phyloP scores from a whole-genome alignment of 2,113 vertebrate species.

The Gulo gulo region DNA sequence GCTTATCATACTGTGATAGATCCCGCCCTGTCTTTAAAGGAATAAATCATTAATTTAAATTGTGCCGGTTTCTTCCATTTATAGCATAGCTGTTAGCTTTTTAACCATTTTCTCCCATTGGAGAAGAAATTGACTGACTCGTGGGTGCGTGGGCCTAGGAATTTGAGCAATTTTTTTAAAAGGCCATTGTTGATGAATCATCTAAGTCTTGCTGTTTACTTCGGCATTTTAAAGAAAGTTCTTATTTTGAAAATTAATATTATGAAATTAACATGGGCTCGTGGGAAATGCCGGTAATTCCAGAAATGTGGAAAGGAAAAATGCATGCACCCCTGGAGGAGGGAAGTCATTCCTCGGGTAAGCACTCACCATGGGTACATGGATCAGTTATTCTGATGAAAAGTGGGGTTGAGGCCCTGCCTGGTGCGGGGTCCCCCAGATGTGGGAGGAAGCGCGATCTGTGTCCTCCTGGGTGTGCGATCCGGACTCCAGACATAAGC shows the following conservation, averaged over 20 bases:
- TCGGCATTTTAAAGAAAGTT: background rate
- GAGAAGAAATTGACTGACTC: conserved; percentile 46
- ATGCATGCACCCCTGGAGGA: accelerated
- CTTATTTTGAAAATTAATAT: background rate
- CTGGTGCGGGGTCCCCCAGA: background rate
- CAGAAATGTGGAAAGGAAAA: background rate
- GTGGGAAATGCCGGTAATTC: background rate
- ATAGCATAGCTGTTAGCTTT: conserved; percentile 46
- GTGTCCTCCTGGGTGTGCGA: background rate
- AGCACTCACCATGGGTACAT: accelerated
- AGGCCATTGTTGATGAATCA: background rate
- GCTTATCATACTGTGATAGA: conserved; percentile 79
- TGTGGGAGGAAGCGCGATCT: accelerated
- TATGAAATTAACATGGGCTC: background rate
- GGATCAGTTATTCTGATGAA: accelerated
- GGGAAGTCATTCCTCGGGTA: background rate
- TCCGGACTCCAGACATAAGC: background rate
- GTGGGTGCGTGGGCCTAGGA: background rate
- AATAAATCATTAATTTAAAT: conserved; percentile 84
- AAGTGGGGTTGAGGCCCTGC: accelerated
- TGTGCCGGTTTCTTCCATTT: conserved; percentile 70
- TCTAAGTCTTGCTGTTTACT: background rate
- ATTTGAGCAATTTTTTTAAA: background rate
- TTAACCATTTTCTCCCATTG: conserved; percentile 25
- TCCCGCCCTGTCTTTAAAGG: conserved; percentile 73